Evolutionary conservation across 1,140 invertebrate species (phyloP).

Genomic region (Cotesia chilonis): DNA sequence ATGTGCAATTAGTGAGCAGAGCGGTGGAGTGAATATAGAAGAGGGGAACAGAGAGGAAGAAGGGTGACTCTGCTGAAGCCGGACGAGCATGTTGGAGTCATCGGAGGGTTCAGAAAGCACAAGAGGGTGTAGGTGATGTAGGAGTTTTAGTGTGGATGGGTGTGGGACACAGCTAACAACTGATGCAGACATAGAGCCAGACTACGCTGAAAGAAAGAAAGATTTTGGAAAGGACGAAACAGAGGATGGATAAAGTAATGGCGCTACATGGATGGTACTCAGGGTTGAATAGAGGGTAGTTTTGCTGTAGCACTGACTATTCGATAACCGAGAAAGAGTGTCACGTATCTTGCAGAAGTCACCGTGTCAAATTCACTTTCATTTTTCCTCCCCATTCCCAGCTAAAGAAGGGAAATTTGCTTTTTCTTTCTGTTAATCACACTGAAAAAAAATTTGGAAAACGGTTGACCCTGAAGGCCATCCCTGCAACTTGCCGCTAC

Average conservation of each 20-base stretch:
- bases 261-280: not conserved
- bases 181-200: no score
- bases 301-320: not conserved
- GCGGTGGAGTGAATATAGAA: conserved; percentile 55
- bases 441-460: no score
- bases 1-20: conserved; percentile 88
- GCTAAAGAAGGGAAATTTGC: no score
- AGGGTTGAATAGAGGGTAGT: not conserved
- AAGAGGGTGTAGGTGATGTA: conserved; percentile 30
- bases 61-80: conserved; percentile 35
- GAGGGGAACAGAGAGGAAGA: conserved; percentile 33
- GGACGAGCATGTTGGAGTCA: conserved; percentile 31
- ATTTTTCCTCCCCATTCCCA: no score
- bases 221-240: conserved; percentile 30
- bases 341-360: conserved; percentile 3
- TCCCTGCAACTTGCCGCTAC: no score
- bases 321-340: not conserved
- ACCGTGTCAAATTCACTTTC: conserved; percentile 24
- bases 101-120: conserved; percentile 29
- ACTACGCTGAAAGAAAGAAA: conserved; percentile 61
- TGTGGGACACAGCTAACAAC: no score
- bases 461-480: no score
- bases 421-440: no score
- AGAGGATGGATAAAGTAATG: not conserved
- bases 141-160: conserved; percentile 1